These are phyloP conservation scores for Mesorhabditis belari DNA, from an alignment of 2,888 invertebrate genomes.

Conservation along the genomic window DNA sequence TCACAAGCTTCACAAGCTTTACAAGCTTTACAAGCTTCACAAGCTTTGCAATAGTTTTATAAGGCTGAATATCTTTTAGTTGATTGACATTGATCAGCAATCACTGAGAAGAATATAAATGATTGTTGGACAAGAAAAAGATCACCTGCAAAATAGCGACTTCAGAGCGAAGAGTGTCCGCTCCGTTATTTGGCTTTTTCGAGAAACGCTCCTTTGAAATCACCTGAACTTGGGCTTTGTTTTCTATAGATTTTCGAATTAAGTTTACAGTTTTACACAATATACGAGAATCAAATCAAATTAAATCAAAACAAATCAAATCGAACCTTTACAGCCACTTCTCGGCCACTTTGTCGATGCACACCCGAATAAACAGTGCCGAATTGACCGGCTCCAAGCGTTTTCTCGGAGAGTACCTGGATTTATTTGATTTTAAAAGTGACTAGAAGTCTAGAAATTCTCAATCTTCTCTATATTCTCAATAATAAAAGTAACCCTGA, in stretches of 20 bases:
- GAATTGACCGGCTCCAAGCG: conserved; percentile 95
- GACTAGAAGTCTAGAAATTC: too few relatives aligned
- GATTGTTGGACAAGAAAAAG: too few relatives aligned
- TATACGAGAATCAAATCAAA: not conserved
- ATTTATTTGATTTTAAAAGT: not conserved
- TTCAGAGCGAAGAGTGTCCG: conserved; percentile 48
- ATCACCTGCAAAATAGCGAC: conserved; percentile 35
- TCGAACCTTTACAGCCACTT: conserved; percentile 50
- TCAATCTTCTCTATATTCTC: too few relatives aligned
- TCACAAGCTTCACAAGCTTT: too few relatives aligned
- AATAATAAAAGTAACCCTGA: too few relatives aligned
- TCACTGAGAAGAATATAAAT: too few relatives aligned
- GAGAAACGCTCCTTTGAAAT: conserved; percentile 52
- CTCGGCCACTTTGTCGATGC: conserved; percentile 45
- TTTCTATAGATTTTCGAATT: not conserved
- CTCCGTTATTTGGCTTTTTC: conserved; percentile 31
- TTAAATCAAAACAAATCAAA: not conserved
- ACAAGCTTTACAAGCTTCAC: too few relatives aligned
- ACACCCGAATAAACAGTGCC: conserved; percentile 92
- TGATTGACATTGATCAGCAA: too few relatives aligned
- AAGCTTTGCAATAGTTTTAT: too few relatives aligned
- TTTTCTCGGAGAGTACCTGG: conserved; percentile 73
- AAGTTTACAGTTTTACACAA: too few relatives aligned
- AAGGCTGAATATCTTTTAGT: too few relatives aligned
- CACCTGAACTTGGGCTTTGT: conserved; percentile 19